Percentiles rank a stretch among this genome's conserved stretches.
These are phyloP conservation scores for Oophaga pumilio DNA, from an alignment of 2,113 vertebrate genomes.

Conservation along the genomic window DNA sequence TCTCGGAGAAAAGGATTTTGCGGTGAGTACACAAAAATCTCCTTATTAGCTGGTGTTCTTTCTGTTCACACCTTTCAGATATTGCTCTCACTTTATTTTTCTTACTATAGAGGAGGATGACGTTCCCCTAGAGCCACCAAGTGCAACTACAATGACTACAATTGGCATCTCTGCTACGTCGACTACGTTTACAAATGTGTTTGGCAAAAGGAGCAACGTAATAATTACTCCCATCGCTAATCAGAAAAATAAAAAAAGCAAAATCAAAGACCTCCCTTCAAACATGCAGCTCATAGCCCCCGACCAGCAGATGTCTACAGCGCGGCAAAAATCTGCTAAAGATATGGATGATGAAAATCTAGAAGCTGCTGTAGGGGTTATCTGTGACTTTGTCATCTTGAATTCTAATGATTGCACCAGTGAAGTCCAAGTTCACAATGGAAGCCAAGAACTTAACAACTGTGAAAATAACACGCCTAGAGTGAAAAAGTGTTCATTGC, in stretches of 20 bases:
- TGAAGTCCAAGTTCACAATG: constrained; percentile 92
- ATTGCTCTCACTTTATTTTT: neutral
- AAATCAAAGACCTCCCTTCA: constrained; percentile 91
- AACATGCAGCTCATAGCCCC: constrained; percentile 92
- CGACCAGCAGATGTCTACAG: constrained; percentile 92
- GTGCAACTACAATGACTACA: constrained; percentile 97
- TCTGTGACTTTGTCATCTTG: constrained; percentile 93
- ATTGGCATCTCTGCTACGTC: constrained; percentile 98
- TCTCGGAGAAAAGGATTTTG: too few relatives aligned
- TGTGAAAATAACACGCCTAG: constrained; percentile 79
- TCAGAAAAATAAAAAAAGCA: constrained; percentile 98
- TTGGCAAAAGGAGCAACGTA: constrained; percentile 91
- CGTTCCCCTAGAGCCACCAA: constrained; percentile 96
- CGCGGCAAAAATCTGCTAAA: constrained; percentile 95
- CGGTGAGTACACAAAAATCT: too few relatives aligned
- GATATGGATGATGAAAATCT: constrained; percentile 93
- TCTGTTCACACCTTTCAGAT: too few relatives aligned
- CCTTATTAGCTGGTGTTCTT: too few relatives aligned
- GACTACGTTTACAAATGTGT: constrained; percentile 91
- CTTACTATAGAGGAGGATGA: constrained; percentile 79
- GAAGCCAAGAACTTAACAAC: constrained; percentile 91
- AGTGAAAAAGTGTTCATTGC: constrained; percentile 80
- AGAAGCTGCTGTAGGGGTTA: constrained; percentile 81
- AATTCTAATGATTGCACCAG: constrained; percentile 96
- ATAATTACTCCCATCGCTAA: constrained; percentile 92